These are phyloP conservation scores for Boloria euphrosyne DNA, from an alignment of 2,888 invertebrate genomes.

Conservation along the genomic window DNA sequence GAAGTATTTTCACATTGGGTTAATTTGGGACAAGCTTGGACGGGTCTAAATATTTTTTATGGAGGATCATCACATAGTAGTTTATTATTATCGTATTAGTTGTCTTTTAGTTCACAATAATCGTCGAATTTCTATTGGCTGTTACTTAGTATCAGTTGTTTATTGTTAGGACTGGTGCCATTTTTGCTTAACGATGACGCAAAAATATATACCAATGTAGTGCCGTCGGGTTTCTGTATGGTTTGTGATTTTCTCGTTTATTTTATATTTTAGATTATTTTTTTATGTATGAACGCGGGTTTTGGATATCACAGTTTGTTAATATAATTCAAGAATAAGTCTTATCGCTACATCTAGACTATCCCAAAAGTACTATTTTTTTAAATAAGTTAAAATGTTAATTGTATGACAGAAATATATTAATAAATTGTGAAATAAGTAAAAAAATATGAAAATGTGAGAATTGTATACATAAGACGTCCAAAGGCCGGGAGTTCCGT, in stretches of 20 bases:
- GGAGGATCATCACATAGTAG: constrained; percentile 46
- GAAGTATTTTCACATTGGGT: neutral
- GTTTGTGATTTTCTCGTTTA: constrained; percentile 36
- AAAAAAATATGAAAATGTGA: constrained; percentile 17
- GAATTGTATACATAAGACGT: constrained; percentile 21
- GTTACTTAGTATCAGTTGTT: constrained; percentile 57
- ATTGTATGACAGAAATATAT: constrained; percentile 25
- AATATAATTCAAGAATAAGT: constrained; percentile 26
- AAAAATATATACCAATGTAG: constrained; percentile 32
- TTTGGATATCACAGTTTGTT: constrained; percentile 28
- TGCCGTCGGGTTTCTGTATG: constrained; percentile 35
- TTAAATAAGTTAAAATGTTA: too few relatives aligned
- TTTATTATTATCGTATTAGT: constrained; percentile 27
- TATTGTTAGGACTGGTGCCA: constrained; percentile 56
- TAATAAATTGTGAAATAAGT: constrained; percentile 25
- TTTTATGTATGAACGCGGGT: constrained; percentile 14
- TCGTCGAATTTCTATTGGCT: constrained; percentile 54
- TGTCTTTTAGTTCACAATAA: constrained; percentile 39
- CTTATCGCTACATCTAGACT: too few relatives aligned
- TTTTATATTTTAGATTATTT: constrained; percentile 29
- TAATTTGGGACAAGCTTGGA: neutral
- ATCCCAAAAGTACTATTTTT: too few relatives aligned
- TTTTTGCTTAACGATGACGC: constrained; percentile 43
- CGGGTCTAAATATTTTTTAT: constrained; percentile 24
- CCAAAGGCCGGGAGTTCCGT: constrained; percentile 36